These are phyloP conservation scores for Polydrusus pterygomalis DNA, from an alignment of 2,888 invertebrate species.

Conservation along the genomic window DNA sequence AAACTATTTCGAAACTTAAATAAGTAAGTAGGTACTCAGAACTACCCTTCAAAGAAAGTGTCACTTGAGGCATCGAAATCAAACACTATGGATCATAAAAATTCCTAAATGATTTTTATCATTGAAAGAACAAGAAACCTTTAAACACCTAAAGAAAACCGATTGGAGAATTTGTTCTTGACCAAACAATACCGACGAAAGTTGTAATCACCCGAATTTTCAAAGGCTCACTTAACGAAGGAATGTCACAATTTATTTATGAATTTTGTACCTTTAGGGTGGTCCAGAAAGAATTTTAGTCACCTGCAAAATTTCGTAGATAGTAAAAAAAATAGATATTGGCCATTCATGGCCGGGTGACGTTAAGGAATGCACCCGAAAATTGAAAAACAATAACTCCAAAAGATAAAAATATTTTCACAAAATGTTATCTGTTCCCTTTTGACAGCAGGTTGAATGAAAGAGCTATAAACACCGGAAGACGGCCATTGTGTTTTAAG, in stretches of 20 bases:
- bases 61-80: not conserved
- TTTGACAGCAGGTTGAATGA: slow-evolving; percentile 51
- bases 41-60: slow-evolving; percentile 9
- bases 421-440: slow-evolving; percentile 40
- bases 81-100: slow-evolving; percentile 33
- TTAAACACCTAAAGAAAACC: not conserved
- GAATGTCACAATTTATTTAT: slow-evolving; percentile 8
- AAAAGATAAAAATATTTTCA: slow-evolving; percentile 51
- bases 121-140: not conserved
- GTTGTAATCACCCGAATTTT: slow-evolving; percentile 3
- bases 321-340: slow-evolving; percentile 31
- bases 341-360: slow-evolving; percentile 26
- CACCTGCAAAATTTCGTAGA: slow-evolving; percentile 46
- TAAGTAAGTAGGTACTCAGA: too few species aligned
- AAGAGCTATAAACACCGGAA: slow-evolving; percentile 51
- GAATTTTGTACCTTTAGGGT: slow-evolving; percentile 29
- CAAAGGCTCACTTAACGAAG: not conserved
- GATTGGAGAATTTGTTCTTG: not conserved
- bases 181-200: slow-evolving; percentile 16
- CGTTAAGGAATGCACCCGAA: slow-evolving; percentile 27
- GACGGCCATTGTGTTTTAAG: slow-evolving; percentile 52
- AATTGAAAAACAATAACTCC: slow-evolving; percentile 30
- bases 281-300: slow-evolving; percentile 47
- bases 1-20: not conserved
- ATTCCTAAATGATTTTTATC: slow-evolving; percentile 27